Evolutionary conservation across 1,140 invertebrate genomes (phyloP).

Genomic region (Tetramorium parvispinum): DNA sequence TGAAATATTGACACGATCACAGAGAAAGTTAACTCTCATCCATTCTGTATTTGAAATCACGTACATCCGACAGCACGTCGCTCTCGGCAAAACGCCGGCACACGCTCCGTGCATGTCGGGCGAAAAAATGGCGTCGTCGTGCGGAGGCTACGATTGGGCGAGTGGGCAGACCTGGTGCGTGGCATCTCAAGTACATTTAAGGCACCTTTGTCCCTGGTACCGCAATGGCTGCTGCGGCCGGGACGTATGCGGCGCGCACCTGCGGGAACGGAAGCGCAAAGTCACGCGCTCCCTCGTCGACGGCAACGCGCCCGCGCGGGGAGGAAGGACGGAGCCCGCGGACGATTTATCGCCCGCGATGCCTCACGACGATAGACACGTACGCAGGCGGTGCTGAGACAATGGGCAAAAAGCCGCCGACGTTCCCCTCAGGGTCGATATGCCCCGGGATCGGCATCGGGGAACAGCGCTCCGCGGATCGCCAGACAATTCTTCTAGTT

Average conservation of each 20-base stretch:
- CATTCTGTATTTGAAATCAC: neutral
- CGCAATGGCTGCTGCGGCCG: slow-evolving; percentile 54
- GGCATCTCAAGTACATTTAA: slow-evolving; percentile 65
- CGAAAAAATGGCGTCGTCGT: slow-evolving; percentile 73
- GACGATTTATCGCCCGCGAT: slow-evolving; percentile 67
- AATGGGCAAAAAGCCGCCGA: slow-evolving; percentile 61
- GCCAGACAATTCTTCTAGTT: slow-evolving; percentile 49
- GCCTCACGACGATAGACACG: slow-evolving; percentile 49
- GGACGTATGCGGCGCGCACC: slow-evolving; percentile 54
- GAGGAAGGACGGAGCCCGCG: slow-evolving; percentile 36
- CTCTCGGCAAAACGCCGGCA: neutral
- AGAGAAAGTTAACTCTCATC: neutral
- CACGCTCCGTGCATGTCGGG: neutral
- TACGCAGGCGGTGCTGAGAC: slow-evolving; percentile 53
- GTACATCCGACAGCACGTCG: neutral
- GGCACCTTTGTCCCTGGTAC: slow-evolving; percentile 61
- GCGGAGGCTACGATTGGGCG: slow-evolving; percentile 70
- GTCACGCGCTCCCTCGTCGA: slow-evolving; percentile 64
- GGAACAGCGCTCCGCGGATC: slow-evolving; percentile 11
- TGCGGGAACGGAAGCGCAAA: slow-evolving; percentile 65
- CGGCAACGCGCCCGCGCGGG: slow-evolving; percentile 14
- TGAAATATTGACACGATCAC: neutral
- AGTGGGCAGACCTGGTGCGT: slow-evolving; percentile 64
- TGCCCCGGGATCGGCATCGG: neutral
- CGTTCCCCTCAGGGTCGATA: slow-evolving; percentile 4